Evolutionary conservation across 2,888 invertebrate genomes (phyloP), one percentile per base, ranked within the genome.

Genomic region (Amphipoea lucens): DNA sequence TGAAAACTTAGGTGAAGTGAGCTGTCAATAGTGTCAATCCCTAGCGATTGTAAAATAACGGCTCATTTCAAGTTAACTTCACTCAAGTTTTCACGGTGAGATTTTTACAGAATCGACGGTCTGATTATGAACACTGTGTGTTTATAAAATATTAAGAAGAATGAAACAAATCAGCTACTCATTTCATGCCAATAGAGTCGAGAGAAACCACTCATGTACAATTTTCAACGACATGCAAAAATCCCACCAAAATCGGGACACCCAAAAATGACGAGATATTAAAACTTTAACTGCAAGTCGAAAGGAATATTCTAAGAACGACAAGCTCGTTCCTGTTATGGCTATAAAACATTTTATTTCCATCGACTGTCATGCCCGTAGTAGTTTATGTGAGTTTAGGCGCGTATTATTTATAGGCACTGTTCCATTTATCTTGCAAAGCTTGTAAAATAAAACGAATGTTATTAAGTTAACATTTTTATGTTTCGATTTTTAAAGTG

Each of bases 281-380:
- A 81, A 84, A 74, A 63, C 42, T 86, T 84, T 86, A 79, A 85
- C 69, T 74, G 76, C 62, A 82, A 70, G 74, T 74, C 80, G 74
- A 75, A 74, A 82, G 70, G 60, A 85, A 87, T 78, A 87, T 89
- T 81, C 82, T 76, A 72, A 88, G 82, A 87, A 85, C 76, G 76
- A 87, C 88, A 86, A 82, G 73, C 84, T 81, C 81, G 74, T 82
- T 76, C 87, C 77, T 84, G 82, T 84, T 84, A 84, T 78, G 87
- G 81, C 84, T 87, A 89, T 88, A 89, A 88, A 89, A 86, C 84
- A 89, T 88, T 89, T 87, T 88, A 90, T 89, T 87, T 90, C 87
- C 82, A 89, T 89, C 86, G 89, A 82, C 78, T 87, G 87, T 85
- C 87, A 84, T 87, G 84, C 80, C 74, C 75, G 68, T 60, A 82